Conservation (phyloP, 2,888 invertebrate species). For the Drosophila parthenogenetica region DNA sequence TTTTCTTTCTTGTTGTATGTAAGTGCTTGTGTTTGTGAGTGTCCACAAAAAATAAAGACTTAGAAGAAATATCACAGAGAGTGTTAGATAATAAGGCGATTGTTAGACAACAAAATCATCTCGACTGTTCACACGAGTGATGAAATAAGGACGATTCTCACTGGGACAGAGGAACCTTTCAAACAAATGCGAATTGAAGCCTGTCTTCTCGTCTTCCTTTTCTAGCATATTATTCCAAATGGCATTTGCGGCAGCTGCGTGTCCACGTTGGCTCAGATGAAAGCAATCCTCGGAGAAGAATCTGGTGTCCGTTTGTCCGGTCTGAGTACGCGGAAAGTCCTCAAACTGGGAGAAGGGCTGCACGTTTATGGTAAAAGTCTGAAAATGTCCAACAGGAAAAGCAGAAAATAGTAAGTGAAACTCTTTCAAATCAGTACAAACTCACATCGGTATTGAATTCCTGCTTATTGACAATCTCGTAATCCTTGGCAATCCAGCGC, state of each 20-base stretch:
- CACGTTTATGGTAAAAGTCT: conserved; percentile 87
- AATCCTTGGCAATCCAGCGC: conserved; percentile 86
- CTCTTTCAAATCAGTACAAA: background rate
- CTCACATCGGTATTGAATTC: conserved; percentile 83
- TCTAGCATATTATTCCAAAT: conserved; percentile 88
- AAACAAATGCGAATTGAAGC: conserved; percentile 69
- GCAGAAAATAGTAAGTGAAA: background rate
- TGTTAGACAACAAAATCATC: conserved; percentile 64
- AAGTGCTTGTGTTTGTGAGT: background rate
- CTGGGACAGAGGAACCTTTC: conserved; percentile 82
- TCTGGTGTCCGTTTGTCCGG: conserved; percentile 85
- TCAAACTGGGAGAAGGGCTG: conserved; percentile 86
- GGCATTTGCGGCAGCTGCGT: conserved; percentile 86
- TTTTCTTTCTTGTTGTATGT: background rate
- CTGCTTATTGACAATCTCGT: conserved; percentile 85
- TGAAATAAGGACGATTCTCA: conserved; percentile 77
- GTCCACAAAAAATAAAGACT: conserved; percentile 42
- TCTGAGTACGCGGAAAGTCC: conserved; percentile 83
- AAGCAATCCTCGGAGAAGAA: conserved; percentile 88
- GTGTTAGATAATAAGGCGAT: conserved; percentile 23
- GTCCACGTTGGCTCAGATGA: conserved; percentile 87
- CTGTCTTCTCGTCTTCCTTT: conserved; percentile 86
- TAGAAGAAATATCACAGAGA: conserved; percentile 73
- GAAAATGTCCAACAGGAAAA: background rate
- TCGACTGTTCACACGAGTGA: conserved; percentile 80